Base-by-base conservation (phyloP, 2,888 invertebrate genomes). In the Protodeltote pygarga region DNA sequence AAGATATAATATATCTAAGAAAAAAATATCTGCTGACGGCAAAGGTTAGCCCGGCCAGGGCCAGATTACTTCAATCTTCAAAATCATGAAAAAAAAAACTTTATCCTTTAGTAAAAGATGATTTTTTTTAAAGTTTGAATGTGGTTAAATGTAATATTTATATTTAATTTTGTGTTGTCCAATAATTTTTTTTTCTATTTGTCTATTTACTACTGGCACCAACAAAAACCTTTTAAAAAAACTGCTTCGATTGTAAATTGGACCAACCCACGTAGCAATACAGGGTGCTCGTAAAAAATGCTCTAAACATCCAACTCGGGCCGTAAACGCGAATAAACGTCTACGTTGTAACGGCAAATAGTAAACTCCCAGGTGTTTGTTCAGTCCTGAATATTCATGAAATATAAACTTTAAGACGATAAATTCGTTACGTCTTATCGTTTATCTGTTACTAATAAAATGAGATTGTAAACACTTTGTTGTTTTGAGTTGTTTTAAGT, bases 261-360 rank as follows among this genome's bases (percentile, higher is more conserved):
- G 13, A 29, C 53, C 53, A 57, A 3, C 6, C 16, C 41, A 13
- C 52, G 16, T 25, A 40, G 69, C 73, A 82, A 84, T 81, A 80
- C 75, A 68, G 71, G 53, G 44, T 62, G 77, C 69, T 87, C 87
- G 83, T 89, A 87, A 89, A 86, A 87, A 88, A 81, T 71, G 75
- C 79, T 78, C 81, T 86, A 81, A 88, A 82, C 85, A 85, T 81
- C 75, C 80, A 76, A 77, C 75, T 73, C 68, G 3, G 65, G 73
- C 68, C 81, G 82, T 88, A 88, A 89, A 87, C 79, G 83, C 66
- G 76, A 79, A 81, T 83, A 87, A 87, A 81, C 80, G 81, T 72
- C 64, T 69, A 58, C 71, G 73, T 73, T 79, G 79, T 82, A 81
- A 78, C 73, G 65, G 55, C 55, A 61, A 65, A 71, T 55, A 62